Conservation (phyloP, 35 echinoderm and acorn worm species). For the Holothuria glaberrima region DNA sequence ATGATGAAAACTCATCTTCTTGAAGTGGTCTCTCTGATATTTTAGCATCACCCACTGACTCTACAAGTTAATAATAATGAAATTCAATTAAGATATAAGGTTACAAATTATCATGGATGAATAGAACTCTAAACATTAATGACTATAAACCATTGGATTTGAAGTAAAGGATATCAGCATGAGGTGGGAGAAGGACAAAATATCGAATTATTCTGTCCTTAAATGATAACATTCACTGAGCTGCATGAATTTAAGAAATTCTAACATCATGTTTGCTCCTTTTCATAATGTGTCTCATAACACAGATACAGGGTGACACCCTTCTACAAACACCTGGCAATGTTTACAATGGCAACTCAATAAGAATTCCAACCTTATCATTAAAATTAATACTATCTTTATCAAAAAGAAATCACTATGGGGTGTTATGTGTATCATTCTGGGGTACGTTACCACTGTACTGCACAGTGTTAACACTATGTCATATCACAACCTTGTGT, state of each 20-base stretch:
- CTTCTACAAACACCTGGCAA: not conserved
- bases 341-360: slow-evolving; percentile 19
- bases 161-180: no score
- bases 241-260: slow-evolving; percentile 18
- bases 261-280: not conserved
- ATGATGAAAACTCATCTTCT: not conserved
- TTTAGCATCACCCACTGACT: not conserved
- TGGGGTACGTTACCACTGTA: not conserved
- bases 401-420: slow-evolving; percentile 5
- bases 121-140: no score
- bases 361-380: not conserved
- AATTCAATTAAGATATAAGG: no score
- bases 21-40: not conserved
- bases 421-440: slow-evolving; percentile 5
- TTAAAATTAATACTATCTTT: slow-evolving; percentile 2
- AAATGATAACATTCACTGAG: slow-evolving; percentile 13
- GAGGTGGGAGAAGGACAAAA: slow-evolving; percentile 7
- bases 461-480: not conserved
- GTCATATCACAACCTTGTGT: not conserved
- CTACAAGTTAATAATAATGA: not conserved
- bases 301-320: not conserved
- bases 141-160: no score
- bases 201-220: not conserved
- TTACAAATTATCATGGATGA: no score
- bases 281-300: no score